Percentiles rank a stretch among this genome's conserved stretches.
These are phyloP conservation scores for Caenorhabditis sp. DNA, from an alignment of 2,888 invertebrate species.

Conservation along the genomic window DNA sequence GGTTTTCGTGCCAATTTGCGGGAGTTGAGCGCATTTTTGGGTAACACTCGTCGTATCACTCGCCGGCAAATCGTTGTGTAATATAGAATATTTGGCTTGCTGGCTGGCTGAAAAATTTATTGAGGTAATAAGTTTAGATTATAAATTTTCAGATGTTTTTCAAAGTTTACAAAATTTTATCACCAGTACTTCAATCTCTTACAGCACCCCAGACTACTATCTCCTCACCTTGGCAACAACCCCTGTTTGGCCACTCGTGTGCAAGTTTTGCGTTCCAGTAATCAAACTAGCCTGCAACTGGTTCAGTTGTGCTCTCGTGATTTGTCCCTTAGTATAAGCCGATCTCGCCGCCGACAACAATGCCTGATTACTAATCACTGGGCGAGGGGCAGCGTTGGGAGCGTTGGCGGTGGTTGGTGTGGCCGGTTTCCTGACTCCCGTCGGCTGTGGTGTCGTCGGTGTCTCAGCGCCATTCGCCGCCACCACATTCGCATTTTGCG, in stretches of 20 bases:
- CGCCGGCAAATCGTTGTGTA: slow-evolving; percentile 37
- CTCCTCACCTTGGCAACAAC: slow-evolving; percentile 9
- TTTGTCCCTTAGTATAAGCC: slow-evolving; percentile 18
- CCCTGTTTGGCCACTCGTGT: not conserved
- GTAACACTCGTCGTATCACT: slow-evolving; percentile 39
- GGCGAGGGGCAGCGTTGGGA: not conserved
- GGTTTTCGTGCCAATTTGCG: slow-evolving; percentile 51
- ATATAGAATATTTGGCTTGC: slow-evolving; percentile 28
- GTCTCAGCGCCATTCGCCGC: not conserved
- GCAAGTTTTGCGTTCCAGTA: too few species aligned
- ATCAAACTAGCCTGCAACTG: not conserved
- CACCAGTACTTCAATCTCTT: too few species aligned
- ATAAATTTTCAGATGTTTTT: too few species aligned
- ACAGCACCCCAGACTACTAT: too few species aligned
- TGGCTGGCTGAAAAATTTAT: slow-evolving; percentile 35
- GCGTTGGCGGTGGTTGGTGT: not conserved
- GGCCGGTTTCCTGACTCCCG: not conserved
- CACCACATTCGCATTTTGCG: too few species aligned
- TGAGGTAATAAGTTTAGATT: too few species aligned
- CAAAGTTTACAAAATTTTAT: too few species aligned
- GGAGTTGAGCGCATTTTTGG: slow-evolving; percentile 47
- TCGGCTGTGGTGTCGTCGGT: not conserved
- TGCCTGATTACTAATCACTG: not conserved
- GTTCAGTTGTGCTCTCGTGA: slow-evolving; percentile 21
- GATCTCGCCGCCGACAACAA: slow-evolving; percentile 16